Percentiles rank a stretch among this genome's conserved stretches.
Conservation (phyloP, 2,797 vertebrate species). For the Centroberyx gerrardi region DNA sequence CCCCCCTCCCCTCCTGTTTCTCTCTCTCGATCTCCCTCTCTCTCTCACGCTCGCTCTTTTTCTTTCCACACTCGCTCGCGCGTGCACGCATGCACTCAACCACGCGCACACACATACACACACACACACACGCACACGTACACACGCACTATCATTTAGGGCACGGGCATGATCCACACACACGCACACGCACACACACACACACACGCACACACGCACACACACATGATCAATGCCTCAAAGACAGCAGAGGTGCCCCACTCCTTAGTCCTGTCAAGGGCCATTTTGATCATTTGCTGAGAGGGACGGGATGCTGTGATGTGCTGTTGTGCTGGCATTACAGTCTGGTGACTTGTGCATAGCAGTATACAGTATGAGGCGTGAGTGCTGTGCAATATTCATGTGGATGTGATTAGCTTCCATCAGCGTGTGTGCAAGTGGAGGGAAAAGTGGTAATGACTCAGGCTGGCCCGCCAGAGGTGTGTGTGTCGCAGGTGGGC, state of each 20-base stretch:
- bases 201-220: too few species aligned
- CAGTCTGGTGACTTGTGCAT: conserved; percentile 46
- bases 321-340: conserved; percentile 42
- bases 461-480: conserved; percentile 33
- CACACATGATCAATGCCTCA: conserved; percentile 52
- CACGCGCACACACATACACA: background rate
- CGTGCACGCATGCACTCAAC: background rate
- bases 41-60: background rate
- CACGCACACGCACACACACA: too few species aligned
- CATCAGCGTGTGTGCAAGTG: conserved; percentile 30
- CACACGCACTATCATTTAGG: too few species aligned
- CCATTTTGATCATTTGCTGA: conserved; percentile 57
- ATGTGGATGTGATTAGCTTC: conserved; percentile 63
- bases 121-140: background rate
- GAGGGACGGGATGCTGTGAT: conserved; percentile 56
- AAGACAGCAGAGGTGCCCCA: conserved; percentile 44
- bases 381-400: conserved; percentile 75
- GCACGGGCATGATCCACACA: too few species aligned
- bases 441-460: conserved; percentile 48
- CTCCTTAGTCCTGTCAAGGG: conserved; percentile 55
- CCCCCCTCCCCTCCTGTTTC: conserved; percentile 55
- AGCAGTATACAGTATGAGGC: conserved; percentile 58
- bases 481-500: conserved; percentile 22
- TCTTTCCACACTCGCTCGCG: conserved; percentile 15
- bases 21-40: conserved; percentile 2